Evolutionary conservation across 2,113 vertebrate genomes (phyloP), one percentile per base, ranked within the genome.

Genomic region (Struthidea cinerea): DNA sequence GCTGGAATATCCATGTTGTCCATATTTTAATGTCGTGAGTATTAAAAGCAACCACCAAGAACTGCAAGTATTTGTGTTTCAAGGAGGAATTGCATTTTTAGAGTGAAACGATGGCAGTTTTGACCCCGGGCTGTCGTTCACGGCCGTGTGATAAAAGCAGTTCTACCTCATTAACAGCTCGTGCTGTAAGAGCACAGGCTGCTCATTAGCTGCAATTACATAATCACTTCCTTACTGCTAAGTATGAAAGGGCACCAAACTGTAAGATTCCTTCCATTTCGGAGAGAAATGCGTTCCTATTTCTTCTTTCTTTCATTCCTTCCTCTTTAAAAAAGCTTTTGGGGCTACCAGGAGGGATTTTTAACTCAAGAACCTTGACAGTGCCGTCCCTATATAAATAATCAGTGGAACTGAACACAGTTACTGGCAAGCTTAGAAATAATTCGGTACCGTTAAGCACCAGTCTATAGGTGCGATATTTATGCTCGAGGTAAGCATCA

Each of bases 1-100:
- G 20, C 99, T 99, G 93, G 49, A 95, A 97, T 16, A 95, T 61
- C 44, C 68, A 35, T 0, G 83, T 73, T 20, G 91, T 49, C 49
- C 65, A 13, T 1, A 79, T 73, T 65, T 84, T 74, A 60, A 49
- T 49, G 7, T 2, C 65, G 8, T 2, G 8, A 74, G 21, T 5
- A 26, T 35, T 23, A 71, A 24, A 83, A 68, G 87, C 0, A 92
- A 52, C 76, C 64, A 47, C 3, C 10, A 7, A 27, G 57, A 37
- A 3, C 13, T 12, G 17, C 41, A 55, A 28, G 9, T 0, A 1
- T 9, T 28, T 14, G 30, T 1, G 13, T 16, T 57, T 53, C 32
- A 35, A 44, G 33, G 22, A 42, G 57, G 30, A 79, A 61, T 0
- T 19, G 32, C 18, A 6, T 24, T 68, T 69, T 17, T 20, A 18